Conservation (phyloP, 2,888 invertebrate genomes). For the Eucera pruinosa region DNA sequence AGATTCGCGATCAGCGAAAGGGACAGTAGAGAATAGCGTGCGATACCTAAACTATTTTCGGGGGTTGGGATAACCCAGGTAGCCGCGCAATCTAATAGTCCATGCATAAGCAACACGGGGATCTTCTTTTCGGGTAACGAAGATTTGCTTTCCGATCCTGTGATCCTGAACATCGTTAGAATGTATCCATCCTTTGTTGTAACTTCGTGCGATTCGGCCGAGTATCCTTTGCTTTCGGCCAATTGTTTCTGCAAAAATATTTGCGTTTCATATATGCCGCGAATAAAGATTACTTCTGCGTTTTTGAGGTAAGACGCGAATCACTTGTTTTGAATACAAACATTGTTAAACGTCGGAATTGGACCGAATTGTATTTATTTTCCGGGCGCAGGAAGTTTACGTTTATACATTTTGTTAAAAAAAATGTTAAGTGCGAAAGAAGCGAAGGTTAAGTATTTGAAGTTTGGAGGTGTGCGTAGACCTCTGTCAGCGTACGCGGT, state of each 20-base stretch:
- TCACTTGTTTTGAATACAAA: no score
- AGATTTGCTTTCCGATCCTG: constrained; percentile 81
- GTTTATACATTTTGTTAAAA: no score
- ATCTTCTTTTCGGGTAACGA: constrained; percentile 84
- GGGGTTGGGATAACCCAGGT: constrained; percentile 91
- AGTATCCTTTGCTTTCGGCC: constrained; percentile 84
- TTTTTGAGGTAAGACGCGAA: no score
- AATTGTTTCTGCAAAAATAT: constrained; percentile 74
- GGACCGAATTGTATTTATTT: no score
- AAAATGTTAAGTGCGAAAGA: no score
- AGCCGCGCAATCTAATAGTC: constrained; percentile 90
- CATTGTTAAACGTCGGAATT: no score
- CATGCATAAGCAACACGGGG: constrained; percentile 88
- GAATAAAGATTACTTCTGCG: not conserved
- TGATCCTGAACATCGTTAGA: constrained; percentile 91
- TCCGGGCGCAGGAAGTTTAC: no score
- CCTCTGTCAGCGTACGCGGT: no score
- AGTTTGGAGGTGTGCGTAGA: no score
- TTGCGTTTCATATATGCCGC: not conserved
- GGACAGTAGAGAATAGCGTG: no score
- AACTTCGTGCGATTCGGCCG: constrained; percentile 87
- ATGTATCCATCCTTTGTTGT: constrained; percentile 92
- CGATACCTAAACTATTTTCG: constrained; percentile 87
- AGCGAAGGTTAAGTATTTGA: no score
- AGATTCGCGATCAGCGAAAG: no score